Percentiles rank a stretch among this genome's conserved stretches.
These are phyloP conservation scores for Amblyteles armatorius DNA, from an alignment of 2,888 invertebrate species.

Conservation along the genomic window DNA sequence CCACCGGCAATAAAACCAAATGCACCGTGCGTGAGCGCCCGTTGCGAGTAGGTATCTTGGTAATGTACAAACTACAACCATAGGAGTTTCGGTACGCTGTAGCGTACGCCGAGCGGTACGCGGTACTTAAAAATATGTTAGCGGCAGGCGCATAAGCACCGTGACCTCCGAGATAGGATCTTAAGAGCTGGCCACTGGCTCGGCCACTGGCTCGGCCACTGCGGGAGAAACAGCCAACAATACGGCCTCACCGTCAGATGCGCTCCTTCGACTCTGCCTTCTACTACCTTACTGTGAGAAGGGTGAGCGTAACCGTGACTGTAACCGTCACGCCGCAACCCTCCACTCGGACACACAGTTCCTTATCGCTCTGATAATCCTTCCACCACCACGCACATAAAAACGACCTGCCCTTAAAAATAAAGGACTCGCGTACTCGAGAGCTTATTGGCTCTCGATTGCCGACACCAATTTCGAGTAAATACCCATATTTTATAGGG, in stretches of 20 bases:
- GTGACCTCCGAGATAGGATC: constrained; percentile 84
- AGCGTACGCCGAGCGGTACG: constrained; percentile 58
- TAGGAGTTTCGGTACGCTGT: constrained; percentile 34
- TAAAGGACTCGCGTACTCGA: constrained; percentile 1
- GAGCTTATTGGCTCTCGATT: background rate
- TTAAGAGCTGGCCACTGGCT: constrained; percentile 74
- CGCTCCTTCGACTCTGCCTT: constrained; percentile 66
- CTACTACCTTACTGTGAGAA: constrained; percentile 63
- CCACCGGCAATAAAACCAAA: constrained; percentile 73
- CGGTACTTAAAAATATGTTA: constrained; percentile 83
- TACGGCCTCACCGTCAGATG: constrained; percentile 79
- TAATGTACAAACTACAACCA: constrained; percentile 52
- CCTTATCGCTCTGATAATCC: constrained; percentile 67
- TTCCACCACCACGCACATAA: constrained; percentile 32
- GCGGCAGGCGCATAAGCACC: constrained; percentile 82
- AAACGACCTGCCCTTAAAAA: constrained; percentile 17
- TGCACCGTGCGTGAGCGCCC: constrained; percentile 68
- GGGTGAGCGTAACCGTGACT: constrained; percentile 78
- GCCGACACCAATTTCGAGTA: background rate
- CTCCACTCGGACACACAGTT: constrained; percentile 53
- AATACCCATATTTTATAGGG: background rate
- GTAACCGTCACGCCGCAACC: constrained; percentile 79
- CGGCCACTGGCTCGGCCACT: constrained; percentile 66
- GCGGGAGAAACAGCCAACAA: constrained; percentile 58
- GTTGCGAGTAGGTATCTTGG: constrained; percentile 61